A percentile compares a stretch with the other conserved stretches of the same genome.
phyloP scores from a whole-genome alignment of 2,113 vertebrate genomes.

The Bombycilla garrulus region DNA sequence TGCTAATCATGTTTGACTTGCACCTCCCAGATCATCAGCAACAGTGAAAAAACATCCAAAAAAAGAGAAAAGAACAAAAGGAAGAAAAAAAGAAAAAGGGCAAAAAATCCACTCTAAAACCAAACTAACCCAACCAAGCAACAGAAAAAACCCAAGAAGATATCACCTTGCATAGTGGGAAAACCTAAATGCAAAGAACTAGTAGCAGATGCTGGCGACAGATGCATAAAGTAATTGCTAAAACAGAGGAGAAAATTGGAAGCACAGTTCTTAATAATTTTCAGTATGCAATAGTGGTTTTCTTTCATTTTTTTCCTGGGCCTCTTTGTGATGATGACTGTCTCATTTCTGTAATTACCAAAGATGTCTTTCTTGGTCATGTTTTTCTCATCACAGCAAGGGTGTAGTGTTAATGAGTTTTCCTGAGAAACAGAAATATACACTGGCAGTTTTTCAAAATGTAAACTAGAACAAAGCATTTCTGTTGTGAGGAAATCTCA shows the following conservation, averaged over 20 bases:
- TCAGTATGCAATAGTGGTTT: not conserved
- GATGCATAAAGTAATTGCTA: not conserved
- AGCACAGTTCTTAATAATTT: not conserved
- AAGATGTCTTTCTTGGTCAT: not conserved
- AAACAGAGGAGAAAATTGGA: not conserved
- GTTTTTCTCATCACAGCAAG: not conserved
- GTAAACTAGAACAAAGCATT: not conserved
- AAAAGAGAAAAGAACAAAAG: not conserved
- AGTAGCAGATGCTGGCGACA: not conserved
- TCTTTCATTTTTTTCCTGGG: not conserved
- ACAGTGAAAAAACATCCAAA: not conserved
- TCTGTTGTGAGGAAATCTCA: not conserved
- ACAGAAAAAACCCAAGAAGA: not conserved
- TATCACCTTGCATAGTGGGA: not conserved
- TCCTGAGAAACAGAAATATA: not conserved
- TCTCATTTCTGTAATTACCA: not conserved
- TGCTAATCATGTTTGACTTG: not conserved
- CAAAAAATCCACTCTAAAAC: not conserved
- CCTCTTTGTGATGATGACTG: not conserved
- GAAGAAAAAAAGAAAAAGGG: accelerated
- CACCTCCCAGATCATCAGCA: not conserved
- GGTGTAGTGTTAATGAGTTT: not conserved
- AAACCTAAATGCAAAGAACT: not conserved
- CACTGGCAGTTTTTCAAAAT: not conserved
- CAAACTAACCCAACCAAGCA: not conserved